Evolutionary conservation across 1,140 invertebrate genomes (phyloP), one percentile per base, ranked within the genome.

Genomic region (Panagrolaimus sp.): DNA sequence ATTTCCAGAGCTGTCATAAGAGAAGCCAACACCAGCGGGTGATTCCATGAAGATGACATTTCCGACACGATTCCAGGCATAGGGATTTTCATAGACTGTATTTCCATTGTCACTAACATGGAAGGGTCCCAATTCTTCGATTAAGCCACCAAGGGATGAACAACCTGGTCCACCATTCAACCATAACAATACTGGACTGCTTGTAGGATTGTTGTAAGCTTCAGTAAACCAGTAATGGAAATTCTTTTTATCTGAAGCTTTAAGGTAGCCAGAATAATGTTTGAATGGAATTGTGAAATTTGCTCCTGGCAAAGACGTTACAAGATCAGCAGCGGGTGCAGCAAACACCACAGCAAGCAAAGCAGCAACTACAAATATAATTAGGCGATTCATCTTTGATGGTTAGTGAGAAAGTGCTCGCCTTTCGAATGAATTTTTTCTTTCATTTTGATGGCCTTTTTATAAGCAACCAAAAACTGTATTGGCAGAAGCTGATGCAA

Each of bases 31-130:
- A 69, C 86, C 86, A 31, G 85, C 86, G 57, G 86, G 86, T 8
- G 86, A 81, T 73, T 87, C 86, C 31, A 87, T 65, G 72, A 84
- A 87, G 4, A 87, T 48, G 27, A 93, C 90, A 81, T 91, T 93
- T 46, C 45, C 51, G 11, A 66, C 45, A 3, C 42, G 78, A 70
- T 86, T 86, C 86, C 86, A 87, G 65, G 82, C 78, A 73, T 82
- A 85, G 5, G 77, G 66, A 70, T 86, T 87, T 31, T 74, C 66
- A 9, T 70, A 68, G 0, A 86, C 61, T 9, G 74, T 82, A 53
- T 76, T 73, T 7, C 83, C 83, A 70, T 77, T 67, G 64, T 62
- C 45, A 14, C 68, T 70, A 5, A 84, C 72, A 63, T 68, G 73
- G 67, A 83, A 85, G 14, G 86, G 86, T 8, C 86, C 86, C 72